Percentiles rank a stretch among this genome's conserved stretches.
Evolutionary conservation across 2,888 invertebrate species (phyloP).

Genomic region (Helicoverpa assulta): DNA sequence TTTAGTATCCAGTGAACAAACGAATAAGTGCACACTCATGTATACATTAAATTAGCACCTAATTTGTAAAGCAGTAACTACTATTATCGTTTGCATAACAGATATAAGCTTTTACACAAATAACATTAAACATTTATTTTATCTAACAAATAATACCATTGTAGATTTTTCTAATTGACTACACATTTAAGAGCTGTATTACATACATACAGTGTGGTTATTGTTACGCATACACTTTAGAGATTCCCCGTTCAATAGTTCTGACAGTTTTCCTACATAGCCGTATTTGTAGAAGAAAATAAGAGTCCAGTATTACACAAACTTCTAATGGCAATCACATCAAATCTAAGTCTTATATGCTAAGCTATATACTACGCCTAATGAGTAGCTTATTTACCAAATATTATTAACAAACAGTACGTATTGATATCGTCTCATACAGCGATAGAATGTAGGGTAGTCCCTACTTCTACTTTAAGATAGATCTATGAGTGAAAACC

Average conservation of each 20-base stretch:
- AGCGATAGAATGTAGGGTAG: constrained; percentile 25
- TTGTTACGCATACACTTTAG: constrained; percentile 33
- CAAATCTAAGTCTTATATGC: constrained; percentile 71
- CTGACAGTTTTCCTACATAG: constrained; percentile 32
- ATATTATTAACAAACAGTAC: constrained; percentile 54
- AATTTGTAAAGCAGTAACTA: constrained; percentile 86
- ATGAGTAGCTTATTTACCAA: constrained; percentile 54
- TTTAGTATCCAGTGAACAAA: constrained; percentile 77
- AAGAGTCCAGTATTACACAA: constrained; percentile 60
- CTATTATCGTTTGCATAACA: constrained; percentile 72
- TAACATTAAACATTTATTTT: constrained; percentile 82
- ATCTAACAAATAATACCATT: constrained; percentile 73
- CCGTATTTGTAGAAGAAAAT: constrained; percentile 47
- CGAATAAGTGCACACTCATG: constrained; percentile 81
- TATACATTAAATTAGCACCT: constrained; percentile 87
- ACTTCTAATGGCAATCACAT: constrained; percentile 76
- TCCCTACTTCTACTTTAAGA: constrained; percentile 16
- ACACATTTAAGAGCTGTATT: constrained; percentile 69
- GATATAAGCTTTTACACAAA: constrained; percentile 78
- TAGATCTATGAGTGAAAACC: constrained; percentile 35
- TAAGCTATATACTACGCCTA: constrained; percentile 62
- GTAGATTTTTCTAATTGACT: constrained; percentile 67
- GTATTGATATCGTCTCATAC: constrained; percentile 37
- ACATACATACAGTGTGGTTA: constrained; percentile 55
- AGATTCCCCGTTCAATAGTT: constrained; percentile 14